A percentile compares a stretch with the other conserved stretches of the same genome.
These are phyloP conservation scores for Argya squamiceps DNA, from an alignment of 2,797 vertebrate genomes.

Conservation along the genomic window DNA sequence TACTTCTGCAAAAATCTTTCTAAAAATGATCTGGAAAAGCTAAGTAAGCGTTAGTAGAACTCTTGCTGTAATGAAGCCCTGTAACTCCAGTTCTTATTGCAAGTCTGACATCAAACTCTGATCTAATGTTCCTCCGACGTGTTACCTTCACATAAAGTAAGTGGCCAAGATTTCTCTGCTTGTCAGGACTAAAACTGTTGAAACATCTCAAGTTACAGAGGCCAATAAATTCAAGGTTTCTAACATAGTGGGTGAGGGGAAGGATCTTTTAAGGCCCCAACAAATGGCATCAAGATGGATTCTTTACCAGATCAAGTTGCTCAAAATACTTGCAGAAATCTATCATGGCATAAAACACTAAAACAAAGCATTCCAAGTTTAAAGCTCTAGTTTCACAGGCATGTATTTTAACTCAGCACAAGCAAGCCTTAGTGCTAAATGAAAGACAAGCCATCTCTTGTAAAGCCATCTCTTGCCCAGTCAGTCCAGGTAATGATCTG, in stretches of 20 bases:
- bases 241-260: not conserved
- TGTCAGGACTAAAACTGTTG: not conserved
- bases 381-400: not conserved
- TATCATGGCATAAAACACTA: not conserved
- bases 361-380: not conserved
- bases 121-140: not conserved
- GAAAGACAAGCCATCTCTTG: not conserved
- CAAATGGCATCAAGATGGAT: not conserved
- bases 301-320: not conserved
- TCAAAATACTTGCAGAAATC: not conserved
- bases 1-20: not conserved
- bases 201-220: not conserved
- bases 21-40: not conserved
- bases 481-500: not conserved
- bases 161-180: not conserved
- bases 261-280: not conserved
- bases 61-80: not conserved
- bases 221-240: not conserved
- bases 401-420: not conserved
- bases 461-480: not conserved
- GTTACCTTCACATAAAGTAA: not conserved
- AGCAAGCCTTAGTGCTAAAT: not conserved
- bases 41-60: not conserved
- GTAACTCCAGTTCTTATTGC: accelerated
- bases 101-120: not conserved